phyloP scores from a whole-genome alignment of 2,888 invertebrate genomes.

The Portevinia maculata region DNA sequence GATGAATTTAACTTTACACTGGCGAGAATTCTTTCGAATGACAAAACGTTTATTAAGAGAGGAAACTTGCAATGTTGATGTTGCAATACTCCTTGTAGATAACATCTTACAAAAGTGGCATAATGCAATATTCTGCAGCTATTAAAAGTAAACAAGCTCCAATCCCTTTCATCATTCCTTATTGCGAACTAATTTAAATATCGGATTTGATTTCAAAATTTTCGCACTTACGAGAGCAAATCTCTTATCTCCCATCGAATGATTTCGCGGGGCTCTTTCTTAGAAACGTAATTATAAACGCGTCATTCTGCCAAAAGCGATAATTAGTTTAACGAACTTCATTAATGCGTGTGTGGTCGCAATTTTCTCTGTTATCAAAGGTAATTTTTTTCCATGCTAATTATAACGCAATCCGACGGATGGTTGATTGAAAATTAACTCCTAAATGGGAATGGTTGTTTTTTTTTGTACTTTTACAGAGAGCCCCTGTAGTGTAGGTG shows the following conservation, averaged over 20 bases:
- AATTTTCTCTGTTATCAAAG: background rate
- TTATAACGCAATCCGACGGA: background rate
- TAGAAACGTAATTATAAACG: constrained; percentile 14
- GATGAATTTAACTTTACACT: too few species aligned
- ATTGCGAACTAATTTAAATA: constrained; percentile 1
- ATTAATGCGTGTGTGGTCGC: background rate
- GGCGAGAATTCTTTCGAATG: too few species aligned
- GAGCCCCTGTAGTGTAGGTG: too few species aligned
- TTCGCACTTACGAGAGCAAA: background rate
- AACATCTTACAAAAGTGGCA: too few species aligned
- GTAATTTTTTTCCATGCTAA: background rate
- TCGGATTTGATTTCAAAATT: constrained; percentile 33
- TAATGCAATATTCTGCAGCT: background rate
- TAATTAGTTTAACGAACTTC: constrained; percentile 24
- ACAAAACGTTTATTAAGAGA: too few species aligned
- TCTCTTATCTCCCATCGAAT: constrained; percentile 23
- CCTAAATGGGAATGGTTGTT: too few species aligned
- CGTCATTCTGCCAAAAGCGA: constrained; percentile 5
- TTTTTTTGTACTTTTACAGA: too few species aligned
- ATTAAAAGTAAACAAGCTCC: too few species aligned
- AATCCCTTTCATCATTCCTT: background rate
- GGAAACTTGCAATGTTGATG: too few species aligned
- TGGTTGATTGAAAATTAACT: background rate
- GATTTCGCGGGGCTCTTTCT: constrained; percentile 15
- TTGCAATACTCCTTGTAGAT: too few species aligned